Evolutionary conservation across 2,113 vertebrate genomes (phyloP).

Genomic region (Paramormyrops kingsleyae): DNA sequence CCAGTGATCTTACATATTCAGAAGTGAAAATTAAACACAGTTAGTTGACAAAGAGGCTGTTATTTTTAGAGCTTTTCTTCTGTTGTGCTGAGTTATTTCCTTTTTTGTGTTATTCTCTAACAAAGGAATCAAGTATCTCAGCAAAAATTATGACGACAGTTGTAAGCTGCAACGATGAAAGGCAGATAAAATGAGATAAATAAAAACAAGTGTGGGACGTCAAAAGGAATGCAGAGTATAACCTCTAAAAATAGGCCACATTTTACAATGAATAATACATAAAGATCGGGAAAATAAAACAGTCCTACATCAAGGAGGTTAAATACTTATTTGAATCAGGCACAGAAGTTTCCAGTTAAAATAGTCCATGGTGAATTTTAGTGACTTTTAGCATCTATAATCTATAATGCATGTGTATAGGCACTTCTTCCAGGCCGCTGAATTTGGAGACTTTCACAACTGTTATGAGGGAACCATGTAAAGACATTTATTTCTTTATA

Average conservation of each 20-base stretch:
- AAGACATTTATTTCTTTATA: background rate
- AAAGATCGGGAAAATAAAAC: background rate
- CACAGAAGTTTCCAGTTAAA: background rate
- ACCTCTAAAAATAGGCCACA: background rate
- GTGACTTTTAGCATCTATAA: background rate
- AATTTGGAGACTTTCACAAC: background rate
- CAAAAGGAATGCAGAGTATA: background rate
- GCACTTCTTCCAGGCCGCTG: background rate
- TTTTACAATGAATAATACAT: background rate
- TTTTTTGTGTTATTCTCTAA: background rate
- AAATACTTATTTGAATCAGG: background rate
- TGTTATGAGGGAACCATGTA: background rate
- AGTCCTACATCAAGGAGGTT: background rate
- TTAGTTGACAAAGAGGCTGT: background rate
- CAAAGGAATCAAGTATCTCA: background rate
- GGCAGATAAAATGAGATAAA: background rate
- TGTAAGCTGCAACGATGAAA: background rate
- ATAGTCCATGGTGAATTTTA: background rate
- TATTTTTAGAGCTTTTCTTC: background rate
- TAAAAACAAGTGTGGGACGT: background rate
- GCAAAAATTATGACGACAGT: background rate
- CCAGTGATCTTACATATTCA: background rate
- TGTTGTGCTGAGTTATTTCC: background rate
- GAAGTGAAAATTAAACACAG: constrained; percentile 1
- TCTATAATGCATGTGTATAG: background rate